phyloP scores from a whole-genome alignment of 1,140 invertebrate species.

The Drosophila leontia region DNA sequence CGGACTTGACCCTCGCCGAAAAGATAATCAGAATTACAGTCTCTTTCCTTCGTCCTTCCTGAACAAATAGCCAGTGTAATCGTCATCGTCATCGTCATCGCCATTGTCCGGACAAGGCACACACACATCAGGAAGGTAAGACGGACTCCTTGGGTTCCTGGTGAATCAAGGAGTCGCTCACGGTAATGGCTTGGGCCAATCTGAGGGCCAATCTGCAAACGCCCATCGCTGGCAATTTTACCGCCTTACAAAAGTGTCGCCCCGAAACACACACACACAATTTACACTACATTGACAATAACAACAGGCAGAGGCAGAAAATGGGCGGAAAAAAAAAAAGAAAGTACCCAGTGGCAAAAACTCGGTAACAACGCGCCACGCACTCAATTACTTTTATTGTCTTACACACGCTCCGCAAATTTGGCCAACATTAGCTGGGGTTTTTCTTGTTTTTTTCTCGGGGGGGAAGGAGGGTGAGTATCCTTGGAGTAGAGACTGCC shows the following conservation, averaged over 20 bases:
- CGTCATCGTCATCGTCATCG: constrained; percentile 26
- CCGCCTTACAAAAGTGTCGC: constrained; percentile 38
- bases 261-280: constrained; percentile 48
- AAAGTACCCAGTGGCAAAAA: constrained; percentile 36
- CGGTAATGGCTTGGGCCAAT: constrained; percentile 78
- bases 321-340: constrained; percentile 2
- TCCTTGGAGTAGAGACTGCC: constrained; percentile 6
- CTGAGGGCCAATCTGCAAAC: constrained; percentile 65
- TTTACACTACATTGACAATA: constrained; percentile 79
- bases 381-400: constrained; percentile 83
- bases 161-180: constrained; percentile 29
- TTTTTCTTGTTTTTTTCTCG: not conserved
- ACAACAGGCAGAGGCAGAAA: constrained; percentile 36
- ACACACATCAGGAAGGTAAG: constrained; percentile 8
- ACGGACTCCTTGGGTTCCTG: constrained; percentile 5
- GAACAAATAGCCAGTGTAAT: constrained; percentile 44
- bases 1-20: constrained; percentile 1
- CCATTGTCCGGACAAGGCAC: constrained; percentile 40
- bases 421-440: constrained; percentile 65
- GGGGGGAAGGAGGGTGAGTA: not conserved
- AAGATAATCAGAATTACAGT: constrained; percentile 37
- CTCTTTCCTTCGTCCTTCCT: constrained; percentile 12
- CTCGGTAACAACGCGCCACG: constrained; percentile 56
- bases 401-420: constrained; percentile 77
- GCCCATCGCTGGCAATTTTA: constrained; percentile 61